Base-by-base conservation (phyloP, 2,888 invertebrate species). In the Odontothrips loti region DNA sequence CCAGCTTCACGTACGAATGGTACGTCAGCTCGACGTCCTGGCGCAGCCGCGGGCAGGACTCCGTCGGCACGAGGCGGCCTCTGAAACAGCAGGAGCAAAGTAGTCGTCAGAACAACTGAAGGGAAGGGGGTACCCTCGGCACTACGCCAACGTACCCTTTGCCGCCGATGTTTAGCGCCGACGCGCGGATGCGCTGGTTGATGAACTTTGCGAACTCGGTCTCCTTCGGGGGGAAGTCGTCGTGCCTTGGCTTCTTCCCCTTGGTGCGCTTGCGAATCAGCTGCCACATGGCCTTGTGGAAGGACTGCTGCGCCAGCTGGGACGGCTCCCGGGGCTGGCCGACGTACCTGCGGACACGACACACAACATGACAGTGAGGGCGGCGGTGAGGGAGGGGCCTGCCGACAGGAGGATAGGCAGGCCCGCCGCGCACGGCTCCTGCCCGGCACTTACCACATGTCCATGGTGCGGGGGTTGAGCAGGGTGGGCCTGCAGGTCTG, bases 271-370 rank as follows among this genome's bases (percentile, higher is more conserved):
- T 75, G 27, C 68, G 68, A 12, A 23, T 27, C 23, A 75, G 68
- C 68, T 75, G 68, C 68, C 68, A 75, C 68, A 75, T 75, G 68
- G 68, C 68, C 68, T 75, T 75, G 68, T 75, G 68, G 68, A 75
- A 75, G 68, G 68, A 75, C 68, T 75, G 23, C 23, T 12, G 1
- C 11, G 68, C 68, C 23, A 75, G 68, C 23, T 6, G 10, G 10
- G 23, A 23, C 27, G 68, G 0, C 27, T 75, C 68, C 27, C 23
- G 23, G 27, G 68, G 68, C 68, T 27, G 68, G 27, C 68, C 68
- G 27, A 75, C 68, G 68, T 75, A 75, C 68, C 68, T 75, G 58
- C 58, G 68, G 27, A 75, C 23, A 27, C 23, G 23, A 15, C 4
- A 58, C 20, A n/a, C n/a, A n/a, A n/a, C n/a, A n/a, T 43, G 34